Evolutionary conservation across 2,888 invertebrate species (phyloP), one percentile per base, ranked within the genome.

Genomic region (Standfussiana lucernea): DNA sequence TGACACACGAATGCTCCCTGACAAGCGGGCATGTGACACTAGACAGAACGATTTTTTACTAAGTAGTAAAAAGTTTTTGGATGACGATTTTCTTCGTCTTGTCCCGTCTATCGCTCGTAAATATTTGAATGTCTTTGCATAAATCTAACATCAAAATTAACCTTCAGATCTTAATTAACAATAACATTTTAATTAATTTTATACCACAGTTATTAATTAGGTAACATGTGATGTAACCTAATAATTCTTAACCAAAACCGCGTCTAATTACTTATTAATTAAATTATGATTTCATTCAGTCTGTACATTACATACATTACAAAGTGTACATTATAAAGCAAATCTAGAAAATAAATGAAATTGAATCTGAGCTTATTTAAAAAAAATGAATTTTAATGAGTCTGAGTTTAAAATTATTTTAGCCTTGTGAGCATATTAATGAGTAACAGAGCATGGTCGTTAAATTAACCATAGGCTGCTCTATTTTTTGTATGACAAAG

Each of bases 301-400:
- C 77, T 45, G 13, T 40, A n/a, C n/a, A n/a, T n/a, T n/a, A n/a
- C n/a, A n/a, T n/a, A n/a, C n/a, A n/a, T n/a, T n/a, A n/a, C n/a
- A n/a, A n/a, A n/a, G 59, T 70, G 45, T 77, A 65, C 5, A 69
- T 59, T 56, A 37, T 32, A 1, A 15, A 50, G 35, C 1, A 37
- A 1, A 40, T 32, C 47, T 53, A 24, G 7, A 77, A 76, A 56
- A 59, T 56, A 15, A 67, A 70, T 77, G 13, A 67, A 77, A 77
- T 40, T 56, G 6, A 40, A 67, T 56, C 42, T 35, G 42, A 35
- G 28, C 3, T 42, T 28, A 50, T 50, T 77, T 61, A 28, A 24
- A 62, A 64, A 76, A 77, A 72, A 73, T 80, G 18, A 35, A 61
- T 80, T 79, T 50, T 80, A 77, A 77, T 80, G 72, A 80, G 67